Evolutionary conservation across 2,888 invertebrate species (phyloP).

Genomic region (Dryobotodes eremita): DNA sequence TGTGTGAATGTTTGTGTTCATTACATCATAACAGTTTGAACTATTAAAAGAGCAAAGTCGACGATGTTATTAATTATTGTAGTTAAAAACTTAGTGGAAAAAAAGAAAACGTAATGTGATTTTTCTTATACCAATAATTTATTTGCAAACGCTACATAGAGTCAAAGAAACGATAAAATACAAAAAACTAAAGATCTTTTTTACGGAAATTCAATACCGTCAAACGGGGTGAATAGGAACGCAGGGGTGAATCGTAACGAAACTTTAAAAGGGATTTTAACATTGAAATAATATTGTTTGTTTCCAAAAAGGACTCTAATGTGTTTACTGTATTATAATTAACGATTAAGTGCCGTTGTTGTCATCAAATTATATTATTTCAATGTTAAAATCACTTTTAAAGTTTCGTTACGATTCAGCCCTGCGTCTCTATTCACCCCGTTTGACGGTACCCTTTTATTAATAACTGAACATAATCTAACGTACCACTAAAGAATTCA

Average conservation of each 20-base stretch:
- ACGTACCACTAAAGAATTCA: neutral
- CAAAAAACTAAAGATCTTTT: neutral
- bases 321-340: no score
- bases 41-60: constrained; percentile 56
- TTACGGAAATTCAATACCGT: neutral
- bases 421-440: no score
- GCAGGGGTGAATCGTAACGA: no score
- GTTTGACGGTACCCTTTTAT: no score
- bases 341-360: no score
- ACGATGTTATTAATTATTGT: constrained; percentile 24
- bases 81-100: neutral
- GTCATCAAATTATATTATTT: no score
- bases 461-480: neutral
- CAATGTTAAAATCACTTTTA: no score
- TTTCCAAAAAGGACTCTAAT: no score
- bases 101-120: neutral
- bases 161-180: neutral
- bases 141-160: neutral
- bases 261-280: no score
- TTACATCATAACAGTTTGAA: constrained; percentile 66
- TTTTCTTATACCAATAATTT: neutral
- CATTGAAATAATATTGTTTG: no score
- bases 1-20: constrained; percentile 70
- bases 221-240: no score
- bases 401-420: no score